Conservation (phyloP, 2,888 invertebrate species). For the Noctua pronuba region DNA sequence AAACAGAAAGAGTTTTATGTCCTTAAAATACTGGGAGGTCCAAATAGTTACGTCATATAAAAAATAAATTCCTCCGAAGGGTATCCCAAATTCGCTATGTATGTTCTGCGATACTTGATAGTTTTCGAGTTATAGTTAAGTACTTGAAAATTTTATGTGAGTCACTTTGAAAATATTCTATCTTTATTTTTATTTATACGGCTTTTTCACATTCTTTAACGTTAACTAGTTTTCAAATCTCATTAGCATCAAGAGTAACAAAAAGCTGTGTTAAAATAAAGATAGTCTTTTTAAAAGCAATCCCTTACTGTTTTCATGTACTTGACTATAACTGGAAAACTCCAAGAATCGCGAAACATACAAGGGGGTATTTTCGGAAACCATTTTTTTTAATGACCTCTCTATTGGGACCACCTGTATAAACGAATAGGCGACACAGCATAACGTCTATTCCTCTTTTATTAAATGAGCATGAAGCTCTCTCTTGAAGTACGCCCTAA, state of each 20-base stretch:
- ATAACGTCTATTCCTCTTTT: not conserved
- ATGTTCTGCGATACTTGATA: too few relatives aligned
- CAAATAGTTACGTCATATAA: not conserved
- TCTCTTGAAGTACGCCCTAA: not conserved
- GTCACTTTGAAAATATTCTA: too few relatives aligned
- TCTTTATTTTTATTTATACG: too few relatives aligned
- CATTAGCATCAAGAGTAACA: too few relatives aligned
- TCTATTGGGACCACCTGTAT: not conserved
- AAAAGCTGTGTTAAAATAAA: not conserved
- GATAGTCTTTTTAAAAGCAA: not conserved
- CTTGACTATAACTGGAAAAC: not conserved
- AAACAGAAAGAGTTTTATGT: not conserved
- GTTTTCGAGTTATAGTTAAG: too few relatives aligned
- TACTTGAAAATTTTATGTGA: too few relatives aligned
- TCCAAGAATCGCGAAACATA: too few relatives aligned
- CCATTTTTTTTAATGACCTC: too few relatives aligned
- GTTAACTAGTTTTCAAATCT: too few relatives aligned
- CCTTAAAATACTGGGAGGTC: not conserved
- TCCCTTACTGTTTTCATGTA: too few relatives aligned
- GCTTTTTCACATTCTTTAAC: not conserved
- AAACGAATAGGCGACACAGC: not conserved
- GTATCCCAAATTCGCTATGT: too few relatives aligned
- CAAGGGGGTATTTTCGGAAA: not conserved
- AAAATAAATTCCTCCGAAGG: not conserved
- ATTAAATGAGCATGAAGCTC: not conserved